phyloP scores from a whole-genome alignment of 2,888 invertebrate species.

The Cataglyphis altisquamis region DNA sequence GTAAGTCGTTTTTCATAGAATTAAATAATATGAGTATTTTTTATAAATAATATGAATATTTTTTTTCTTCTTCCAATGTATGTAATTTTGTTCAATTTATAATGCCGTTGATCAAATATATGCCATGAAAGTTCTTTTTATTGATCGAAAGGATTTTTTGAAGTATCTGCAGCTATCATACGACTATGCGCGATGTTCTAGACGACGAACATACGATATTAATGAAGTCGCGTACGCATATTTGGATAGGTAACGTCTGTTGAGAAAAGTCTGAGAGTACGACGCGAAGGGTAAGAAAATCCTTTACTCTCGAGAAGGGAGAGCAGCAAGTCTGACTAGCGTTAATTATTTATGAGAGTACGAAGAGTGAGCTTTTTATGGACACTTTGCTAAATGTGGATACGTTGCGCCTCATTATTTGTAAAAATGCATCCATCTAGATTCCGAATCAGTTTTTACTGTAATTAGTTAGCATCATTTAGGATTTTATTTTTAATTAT shows the following conservation, averaged over 20 bases:
- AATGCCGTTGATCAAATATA: not conserved
- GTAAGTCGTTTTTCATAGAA: not conserved
- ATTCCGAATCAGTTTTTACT: not conserved
- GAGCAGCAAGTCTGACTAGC: slow-evolving; percentile 63
- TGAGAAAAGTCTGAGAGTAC: slow-evolving; percentile 52
- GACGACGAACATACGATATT: slow-evolving; percentile 54
- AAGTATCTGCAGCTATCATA: not conserved
- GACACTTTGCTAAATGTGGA: slow-evolving; percentile 18
- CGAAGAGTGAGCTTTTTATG: slow-evolving; percentile 61
- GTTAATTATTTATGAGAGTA: slow-evolving; percentile 73
- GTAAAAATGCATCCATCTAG: not conserved
- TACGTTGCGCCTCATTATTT: slow-evolving; percentile 3
- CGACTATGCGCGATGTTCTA: not conserved
- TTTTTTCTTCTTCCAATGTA: not conserved
- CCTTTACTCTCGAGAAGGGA: slow-evolving; percentile 68
- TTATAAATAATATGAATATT: not conserved
- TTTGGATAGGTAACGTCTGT: slow-evolving; percentile 65
- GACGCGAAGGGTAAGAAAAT: slow-evolving; percentile 52
- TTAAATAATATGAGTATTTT: not conserved
- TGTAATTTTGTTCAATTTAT: not conserved
- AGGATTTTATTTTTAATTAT: not conserved
- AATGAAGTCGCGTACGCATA: slow-evolving; percentile 62
- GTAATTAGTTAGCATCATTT: not conserved
- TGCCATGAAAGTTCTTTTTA: slow-evolving; percentile 14
- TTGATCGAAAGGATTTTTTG: slow-evolving; percentile 19